Conservation (phyloP, 1,140 invertebrate genomes). For the Cydia splendana region DNA sequence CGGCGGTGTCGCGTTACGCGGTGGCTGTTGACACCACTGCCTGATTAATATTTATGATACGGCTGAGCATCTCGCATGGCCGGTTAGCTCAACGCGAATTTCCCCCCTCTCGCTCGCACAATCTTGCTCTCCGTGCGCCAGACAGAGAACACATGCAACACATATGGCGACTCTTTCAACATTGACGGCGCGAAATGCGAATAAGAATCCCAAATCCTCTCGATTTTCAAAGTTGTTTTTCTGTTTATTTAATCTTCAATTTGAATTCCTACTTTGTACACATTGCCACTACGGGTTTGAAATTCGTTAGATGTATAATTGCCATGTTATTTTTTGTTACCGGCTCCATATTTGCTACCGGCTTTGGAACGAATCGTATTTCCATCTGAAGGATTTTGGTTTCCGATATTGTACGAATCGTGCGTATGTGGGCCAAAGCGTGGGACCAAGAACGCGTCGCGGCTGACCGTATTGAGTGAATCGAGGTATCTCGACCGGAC, state of each 20-base stretch:
- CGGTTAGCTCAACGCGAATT: constrained; percentile 76
- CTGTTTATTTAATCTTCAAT: constrained; percentile 38
- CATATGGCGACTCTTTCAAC: constrained; percentile 64
- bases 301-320: neutral
- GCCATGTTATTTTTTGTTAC: neutral
- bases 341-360: neutral
- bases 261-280: constrained; percentile 18
- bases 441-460: constrained; percentile 58
- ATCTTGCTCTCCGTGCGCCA: constrained; percentile 41
- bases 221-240: constrained; percentile 59
- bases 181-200: constrained; percentile 70
- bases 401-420: constrained; percentile 45
- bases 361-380: neutral
- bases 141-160: constrained; percentile 58
- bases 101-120: constrained; percentile 60
- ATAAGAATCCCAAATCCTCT: constrained; percentile 74
- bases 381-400: neutral
- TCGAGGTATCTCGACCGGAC: constrained; percentile 75
- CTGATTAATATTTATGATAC: constrained; percentile 80
- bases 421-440: constrained; percentile 65
- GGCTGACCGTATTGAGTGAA: constrained; percentile 75
- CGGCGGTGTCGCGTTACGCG: constrained; percentile 77
- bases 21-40: constrained; percentile 79
- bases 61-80: constrained; percentile 78
- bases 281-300: neutral